phyloP scores from a whole-genome alignment of 1,140 invertebrate species.

The Psix sp. region DNA sequence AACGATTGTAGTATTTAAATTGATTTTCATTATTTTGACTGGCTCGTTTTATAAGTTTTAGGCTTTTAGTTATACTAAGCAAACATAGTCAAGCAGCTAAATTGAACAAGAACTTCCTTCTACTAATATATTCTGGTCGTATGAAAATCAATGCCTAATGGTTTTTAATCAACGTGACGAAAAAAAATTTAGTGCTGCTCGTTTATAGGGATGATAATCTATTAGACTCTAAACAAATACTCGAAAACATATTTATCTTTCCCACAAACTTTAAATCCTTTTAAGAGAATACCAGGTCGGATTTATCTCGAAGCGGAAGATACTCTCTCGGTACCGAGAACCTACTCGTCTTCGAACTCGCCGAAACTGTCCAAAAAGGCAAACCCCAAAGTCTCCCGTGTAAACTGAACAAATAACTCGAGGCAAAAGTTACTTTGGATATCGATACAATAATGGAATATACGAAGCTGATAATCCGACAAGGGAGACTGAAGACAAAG shows the following conservation, averaged over 20 bases:
- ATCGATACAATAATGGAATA: slow-evolving; percentile 60
- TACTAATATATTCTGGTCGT: no score
- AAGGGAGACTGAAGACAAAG: slow-evolving; percentile 40
- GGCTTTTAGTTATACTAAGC: no score
- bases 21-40: no score
- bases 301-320: slow-evolving; percentile 12
- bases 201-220: slow-evolving; percentile 21
- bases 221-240: slow-evolving; percentile 49
- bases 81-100: no score
- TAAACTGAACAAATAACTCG: slow-evolving; percentile 46
- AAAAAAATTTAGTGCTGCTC: slow-evolving; percentile 12
- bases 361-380: slow-evolving; percentile 42
- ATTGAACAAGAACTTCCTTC: neutral
- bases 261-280: slow-evolving; percentile 52
- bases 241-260: slow-evolving; percentile 51
- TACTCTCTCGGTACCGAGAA: slow-evolving; percentile 9
- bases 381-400: slow-evolving; percentile 6
- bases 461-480: slow-evolving; percentile 38
- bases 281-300: slow-evolving; percentile 37
- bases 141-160: slow-evolving; percentile 29
- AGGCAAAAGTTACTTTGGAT: slow-evolving; percentile 55
- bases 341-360: slow-evolving; percentile 9
- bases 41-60: no score
- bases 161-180: slow-evolving; percentile 23
- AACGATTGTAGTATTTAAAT: no score